Evolutionary conservation across 2,113 vertebrate genomes (phyloP).

Genomic region (Phalacrocorax carbo): DNA sequence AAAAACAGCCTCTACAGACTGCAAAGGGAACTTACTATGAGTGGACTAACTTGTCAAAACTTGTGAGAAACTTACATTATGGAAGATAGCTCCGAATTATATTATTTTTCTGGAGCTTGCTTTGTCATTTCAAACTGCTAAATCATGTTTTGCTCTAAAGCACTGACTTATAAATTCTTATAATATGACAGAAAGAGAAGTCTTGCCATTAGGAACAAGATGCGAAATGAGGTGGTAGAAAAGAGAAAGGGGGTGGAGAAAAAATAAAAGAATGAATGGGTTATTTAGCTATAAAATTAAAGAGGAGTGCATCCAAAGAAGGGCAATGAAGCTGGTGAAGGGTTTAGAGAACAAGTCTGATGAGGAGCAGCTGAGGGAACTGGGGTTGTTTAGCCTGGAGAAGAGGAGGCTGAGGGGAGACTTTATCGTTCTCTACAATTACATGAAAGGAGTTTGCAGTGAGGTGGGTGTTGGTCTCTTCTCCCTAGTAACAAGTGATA

Average conservation of each 20-base stretch:
- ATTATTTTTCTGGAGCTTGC: neutral
- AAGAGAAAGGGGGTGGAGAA: neutral
- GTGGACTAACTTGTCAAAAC: neutral
- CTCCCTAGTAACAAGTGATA: too few species aligned
- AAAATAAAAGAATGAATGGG: fast-evolving
- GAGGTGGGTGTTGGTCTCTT: too few species aligned
- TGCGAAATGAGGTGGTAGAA: neutral
- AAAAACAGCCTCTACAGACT: neutral
- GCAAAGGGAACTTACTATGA: neutral
- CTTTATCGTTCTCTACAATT: too few species aligned
- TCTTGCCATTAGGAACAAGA: neutral
- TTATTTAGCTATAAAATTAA: neutral
- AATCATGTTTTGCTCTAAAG: neutral
- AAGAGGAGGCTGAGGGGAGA: too few species aligned
- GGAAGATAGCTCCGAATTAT: neutral
- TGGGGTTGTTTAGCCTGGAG: too few species aligned
- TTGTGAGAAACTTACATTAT: neutral
- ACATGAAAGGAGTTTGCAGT: too few species aligned
- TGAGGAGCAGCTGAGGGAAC: too few species aligned
- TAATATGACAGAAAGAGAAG: neutral
- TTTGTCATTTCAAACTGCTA: neutral
- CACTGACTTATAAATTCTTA: neutral
- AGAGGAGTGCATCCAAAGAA: neutral
- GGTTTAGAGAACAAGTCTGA: too few species aligned
- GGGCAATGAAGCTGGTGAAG: too few species aligned